phyloP scores from a whole-genome alignment of 2,113 vertebrate genomes.

The Fulmarus glacialis region DNA sequence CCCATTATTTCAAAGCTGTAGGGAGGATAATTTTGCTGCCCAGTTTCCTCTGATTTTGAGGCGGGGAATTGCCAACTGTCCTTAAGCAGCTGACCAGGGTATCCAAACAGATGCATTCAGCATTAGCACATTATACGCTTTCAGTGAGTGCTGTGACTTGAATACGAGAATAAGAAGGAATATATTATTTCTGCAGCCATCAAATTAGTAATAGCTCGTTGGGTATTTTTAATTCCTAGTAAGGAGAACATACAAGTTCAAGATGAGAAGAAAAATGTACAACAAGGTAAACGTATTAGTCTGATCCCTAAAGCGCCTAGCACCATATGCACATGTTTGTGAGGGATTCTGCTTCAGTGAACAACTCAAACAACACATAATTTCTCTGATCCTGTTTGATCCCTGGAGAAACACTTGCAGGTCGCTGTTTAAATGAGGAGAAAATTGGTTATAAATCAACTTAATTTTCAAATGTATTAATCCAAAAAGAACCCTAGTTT shows the following conservation, averaged over 20 bases:
- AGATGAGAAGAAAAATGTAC: neutral
- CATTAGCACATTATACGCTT: neutral
- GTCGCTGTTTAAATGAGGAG: constrained; percentile 66
- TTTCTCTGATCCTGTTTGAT: constrained; percentile 30
- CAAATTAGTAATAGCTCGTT: neutral
- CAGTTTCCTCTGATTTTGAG: neutral
- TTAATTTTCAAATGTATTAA: constrained; percentile 71
- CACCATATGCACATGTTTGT: neutral
- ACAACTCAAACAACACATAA: neutral
- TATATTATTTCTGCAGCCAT: neutral
- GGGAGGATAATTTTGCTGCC: neutral
- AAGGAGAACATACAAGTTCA: neutral
- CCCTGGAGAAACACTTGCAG: constrained; percentile 57
- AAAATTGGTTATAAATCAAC: constrained; percentile 75
- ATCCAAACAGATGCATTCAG: neutral
- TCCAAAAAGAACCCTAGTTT: constrained; percentile 52
- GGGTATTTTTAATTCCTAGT: neutral
- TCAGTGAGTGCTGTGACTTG: neutral
- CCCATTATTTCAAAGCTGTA: neutral
- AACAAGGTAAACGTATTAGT: neutral
- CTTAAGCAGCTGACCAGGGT: neutral
- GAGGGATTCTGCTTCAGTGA: neutral
- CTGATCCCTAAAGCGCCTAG: neutral
- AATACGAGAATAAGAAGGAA: neutral
- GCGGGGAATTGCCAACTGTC: neutral